Conservation (phyloP, 2,888 invertebrate genomes). For the Tuta absoluta region DNA sequence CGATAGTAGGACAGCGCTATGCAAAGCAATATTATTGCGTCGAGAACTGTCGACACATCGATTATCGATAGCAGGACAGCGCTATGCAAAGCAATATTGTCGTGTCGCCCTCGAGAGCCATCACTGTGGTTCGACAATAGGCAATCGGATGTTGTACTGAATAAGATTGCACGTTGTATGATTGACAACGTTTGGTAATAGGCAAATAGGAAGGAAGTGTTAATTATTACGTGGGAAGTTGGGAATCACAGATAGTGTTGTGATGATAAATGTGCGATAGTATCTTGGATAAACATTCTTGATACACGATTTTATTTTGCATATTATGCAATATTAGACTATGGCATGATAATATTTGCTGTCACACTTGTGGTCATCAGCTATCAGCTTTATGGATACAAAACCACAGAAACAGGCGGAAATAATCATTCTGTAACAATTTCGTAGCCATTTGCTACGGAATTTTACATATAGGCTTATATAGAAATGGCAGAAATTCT, state of each 20-base stretch:
- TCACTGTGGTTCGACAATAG: slow-evolving; percentile 21
- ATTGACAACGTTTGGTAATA: background rate
- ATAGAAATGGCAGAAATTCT: no score
- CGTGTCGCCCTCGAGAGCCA: slow-evolving; percentile 35
- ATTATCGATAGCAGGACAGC: background rate
- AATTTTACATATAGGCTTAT: no score
- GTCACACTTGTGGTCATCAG: no score
- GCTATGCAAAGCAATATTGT: slow-evolving; percentile 34
- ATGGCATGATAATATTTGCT: no score
- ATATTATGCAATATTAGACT: no score
- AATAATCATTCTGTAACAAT: background rate
- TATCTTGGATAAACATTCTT: no score
- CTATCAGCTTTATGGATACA: no score
- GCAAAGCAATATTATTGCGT: background rate
- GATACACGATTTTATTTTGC: no score
- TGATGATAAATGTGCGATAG: no score
- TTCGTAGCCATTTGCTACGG: slow-evolving; percentile 12
- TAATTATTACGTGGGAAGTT: no score
- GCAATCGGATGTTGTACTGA: slow-evolving; percentile 23
- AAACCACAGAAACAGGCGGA: no score
- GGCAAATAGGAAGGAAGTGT: background rate
- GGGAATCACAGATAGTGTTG: no score
- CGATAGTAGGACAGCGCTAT: background rate
- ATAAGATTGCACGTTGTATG: background rate
- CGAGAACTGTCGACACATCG: slow-evolving; percentile 8